These are phyloP conservation scores for Spinibarbus caldwelli DNA, from an alignment of 2,797 vertebrate genomes.

Conservation along the genomic window DNA sequence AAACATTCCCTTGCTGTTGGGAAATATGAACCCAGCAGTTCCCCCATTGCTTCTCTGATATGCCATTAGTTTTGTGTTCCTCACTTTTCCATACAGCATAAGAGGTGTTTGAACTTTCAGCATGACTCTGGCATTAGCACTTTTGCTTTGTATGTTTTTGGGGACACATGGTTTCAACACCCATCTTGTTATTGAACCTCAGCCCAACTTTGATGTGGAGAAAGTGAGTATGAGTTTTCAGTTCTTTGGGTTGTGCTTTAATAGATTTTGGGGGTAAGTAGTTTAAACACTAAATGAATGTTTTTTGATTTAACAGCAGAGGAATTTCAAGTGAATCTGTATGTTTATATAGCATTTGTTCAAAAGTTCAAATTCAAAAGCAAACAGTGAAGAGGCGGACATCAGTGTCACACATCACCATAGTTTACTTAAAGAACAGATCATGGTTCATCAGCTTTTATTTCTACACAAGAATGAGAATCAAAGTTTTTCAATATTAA, in stretches of 20 bases:
- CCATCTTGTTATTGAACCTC: slow-evolving; percentile 48
- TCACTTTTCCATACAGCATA: slow-evolving; percentile 14
- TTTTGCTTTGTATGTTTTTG: slow-evolving; percentile 52
- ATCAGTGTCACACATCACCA: background rate
- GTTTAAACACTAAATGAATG: background rate
- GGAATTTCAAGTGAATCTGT: background rate
- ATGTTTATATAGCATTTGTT: background rate
- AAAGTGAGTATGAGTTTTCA: slow-evolving; percentile 55
- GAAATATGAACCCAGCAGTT: slow-evolving; percentile 44
- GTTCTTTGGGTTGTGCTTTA: background rate
- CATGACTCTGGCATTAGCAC: slow-evolving; percentile 49
- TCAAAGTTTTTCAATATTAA: background rate
- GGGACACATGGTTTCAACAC: slow-evolving; percentile 45
- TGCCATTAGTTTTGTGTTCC: slow-evolving; percentile 26
- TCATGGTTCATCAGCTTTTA: background rate
- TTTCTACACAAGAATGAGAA: background rate
- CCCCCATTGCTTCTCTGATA: background rate
- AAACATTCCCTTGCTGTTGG: slow-evolving; percentile 46
- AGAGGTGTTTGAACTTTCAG: slow-evolving; percentile 30
- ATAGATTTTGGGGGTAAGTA: background rate
- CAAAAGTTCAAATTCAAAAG: background rate
- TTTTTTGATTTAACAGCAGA: background rate
- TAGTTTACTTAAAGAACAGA: background rate
- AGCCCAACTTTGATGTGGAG: slow-evolving; percentile 58
- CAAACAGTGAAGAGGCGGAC: background rate